A percentile compares a stretch with the other conserved stretches of the same genome.
phyloP scores from a whole-genome alignment of 1,140 invertebrate genomes.

The Lysiphlebus fabarum region DNA sequence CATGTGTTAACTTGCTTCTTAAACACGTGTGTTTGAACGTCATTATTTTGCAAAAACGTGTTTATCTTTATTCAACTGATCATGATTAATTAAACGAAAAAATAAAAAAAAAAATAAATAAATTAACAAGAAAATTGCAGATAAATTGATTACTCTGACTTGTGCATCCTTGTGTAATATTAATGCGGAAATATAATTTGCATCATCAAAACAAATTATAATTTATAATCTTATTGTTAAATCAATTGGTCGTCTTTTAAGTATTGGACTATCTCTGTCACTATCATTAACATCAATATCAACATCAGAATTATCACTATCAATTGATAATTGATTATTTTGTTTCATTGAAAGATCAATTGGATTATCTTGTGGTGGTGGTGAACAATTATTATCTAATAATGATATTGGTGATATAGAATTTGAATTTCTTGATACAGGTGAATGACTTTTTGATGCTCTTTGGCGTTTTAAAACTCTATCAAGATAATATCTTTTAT shows the following conservation, averaged over 20 bases:
- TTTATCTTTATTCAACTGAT: constrained; percentile 26
- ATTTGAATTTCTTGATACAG: constrained; percentile 29
- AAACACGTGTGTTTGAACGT: constrained; percentile 23
- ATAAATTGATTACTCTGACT: constrained; percentile 4
- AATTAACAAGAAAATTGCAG: no score
- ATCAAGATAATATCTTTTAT: constrained; percentile 70
- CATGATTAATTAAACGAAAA: constrained; percentile 22
- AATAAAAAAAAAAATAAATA: background rate
- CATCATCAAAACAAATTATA: background rate
- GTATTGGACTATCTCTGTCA: constrained; percentile 56
- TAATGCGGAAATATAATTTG: background rate
- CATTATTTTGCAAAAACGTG: constrained; percentile 27
- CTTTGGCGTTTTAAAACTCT: constrained; percentile 68
- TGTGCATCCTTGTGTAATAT: no score
- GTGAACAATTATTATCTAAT: constrained; percentile 18
- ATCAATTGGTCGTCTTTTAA: constrained; percentile 64
- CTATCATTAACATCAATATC: constrained; percentile 46
- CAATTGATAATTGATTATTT: constrained; percentile 43
- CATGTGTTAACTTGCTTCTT: constrained; percentile 27
- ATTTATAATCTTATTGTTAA: constrained; percentile 57
- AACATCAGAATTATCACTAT: constrained; percentile 49
- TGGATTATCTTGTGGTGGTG: constrained; percentile 42
- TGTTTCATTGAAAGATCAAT: constrained; percentile 63
- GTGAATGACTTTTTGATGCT: constrained; percentile 39
- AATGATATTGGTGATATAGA: constrained; percentile 32